Percentiles rank a stretch among this genome's conserved stretches.
Conservation (phyloP, 2,113 vertebrate genomes). For the Acinonyx jubatus region DNA sequence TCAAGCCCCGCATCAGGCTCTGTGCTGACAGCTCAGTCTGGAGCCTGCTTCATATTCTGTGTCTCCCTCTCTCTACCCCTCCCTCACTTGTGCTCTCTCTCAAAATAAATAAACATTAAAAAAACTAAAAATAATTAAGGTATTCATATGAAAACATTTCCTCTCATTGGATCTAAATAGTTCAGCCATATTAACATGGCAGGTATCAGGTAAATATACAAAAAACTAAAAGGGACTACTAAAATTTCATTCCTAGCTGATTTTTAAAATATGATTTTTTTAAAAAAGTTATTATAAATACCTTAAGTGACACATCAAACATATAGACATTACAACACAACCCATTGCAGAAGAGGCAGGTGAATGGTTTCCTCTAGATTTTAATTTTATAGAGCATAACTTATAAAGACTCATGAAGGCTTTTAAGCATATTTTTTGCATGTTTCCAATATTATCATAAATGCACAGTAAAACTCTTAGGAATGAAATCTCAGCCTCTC, state of each 20-base stretch:
- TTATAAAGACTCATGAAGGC: neutral
- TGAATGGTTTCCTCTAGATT: neutral
- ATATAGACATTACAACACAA: neutral
- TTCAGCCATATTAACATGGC: neutral
- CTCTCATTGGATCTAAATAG: neutral
- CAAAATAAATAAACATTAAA: too few species aligned
- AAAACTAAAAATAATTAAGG: neutral
- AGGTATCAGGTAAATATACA: neutral
- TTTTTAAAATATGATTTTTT: neutral
- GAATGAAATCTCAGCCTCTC: neutral
- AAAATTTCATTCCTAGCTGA: neutral
- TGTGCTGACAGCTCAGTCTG: too few species aligned
- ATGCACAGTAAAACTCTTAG: neutral
- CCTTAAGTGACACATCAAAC: neutral
- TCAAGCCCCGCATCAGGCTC: too few species aligned
- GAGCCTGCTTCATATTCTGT: too few species aligned
- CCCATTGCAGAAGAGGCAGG: neutral
- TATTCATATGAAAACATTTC: neutral
- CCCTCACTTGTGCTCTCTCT: too few species aligned
- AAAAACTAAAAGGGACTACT: conserved; percentile 28
- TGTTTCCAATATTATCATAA: neutral
- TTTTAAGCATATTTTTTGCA: conserved; percentile 1
- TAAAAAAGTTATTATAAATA: neutral
- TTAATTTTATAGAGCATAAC: neutral
- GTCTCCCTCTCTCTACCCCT: too few species aligned